phyloP scores from a whole-genome alignment of 2,797 vertebrate species.

The Pampus argenteus region DNA sequence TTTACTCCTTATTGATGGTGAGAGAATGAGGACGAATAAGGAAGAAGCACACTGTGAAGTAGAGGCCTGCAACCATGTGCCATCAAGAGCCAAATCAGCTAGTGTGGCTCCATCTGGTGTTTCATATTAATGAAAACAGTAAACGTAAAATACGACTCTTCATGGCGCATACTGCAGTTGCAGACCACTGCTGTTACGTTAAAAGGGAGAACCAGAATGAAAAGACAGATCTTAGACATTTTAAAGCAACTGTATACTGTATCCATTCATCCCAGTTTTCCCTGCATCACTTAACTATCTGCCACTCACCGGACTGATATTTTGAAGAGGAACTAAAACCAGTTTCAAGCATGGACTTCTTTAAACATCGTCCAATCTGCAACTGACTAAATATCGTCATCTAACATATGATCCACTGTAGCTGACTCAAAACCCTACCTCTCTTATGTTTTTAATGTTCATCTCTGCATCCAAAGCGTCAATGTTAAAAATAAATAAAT shows the following conservation, averaged over 20 bases:
- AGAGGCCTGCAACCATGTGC: constrained; percentile 54
- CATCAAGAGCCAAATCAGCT: constrained; percentile 55
- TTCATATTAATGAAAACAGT: constrained; percentile 38
- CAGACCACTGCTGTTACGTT: constrained; percentile 51
- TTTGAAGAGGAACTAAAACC: constrained; percentile 45
- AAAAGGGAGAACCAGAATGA: constrained; percentile 53
- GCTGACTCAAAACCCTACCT: constrained; percentile 73
- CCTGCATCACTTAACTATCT: constrained; percentile 46
- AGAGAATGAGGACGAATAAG: constrained; percentile 60
- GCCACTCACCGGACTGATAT: constrained; percentile 29
- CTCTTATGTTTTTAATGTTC: constrained; percentile 62
- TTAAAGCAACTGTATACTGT: constrained; percentile 38
- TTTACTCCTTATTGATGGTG: constrained; percentile 90
- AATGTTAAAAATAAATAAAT: constrained; percentile 22
- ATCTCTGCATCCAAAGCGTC: constrained; percentile 60
- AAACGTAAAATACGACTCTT: constrained; percentile 39
- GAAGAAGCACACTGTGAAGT: constrained; percentile 83
- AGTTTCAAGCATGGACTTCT: constrained; percentile 47
- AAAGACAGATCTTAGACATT: constrained; percentile 36
- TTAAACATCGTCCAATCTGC: constrained; percentile 40
- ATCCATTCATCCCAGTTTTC: constrained; percentile 50
- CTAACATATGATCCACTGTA: constrained; percentile 37
- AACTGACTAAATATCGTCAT: constrained; percentile 44
- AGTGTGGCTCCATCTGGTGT: constrained; percentile 36
- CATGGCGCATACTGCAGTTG: constrained; percentile 44